Conservation (phyloP, 2,888 invertebrate species). For the Chrysina gloriosa region DNA sequence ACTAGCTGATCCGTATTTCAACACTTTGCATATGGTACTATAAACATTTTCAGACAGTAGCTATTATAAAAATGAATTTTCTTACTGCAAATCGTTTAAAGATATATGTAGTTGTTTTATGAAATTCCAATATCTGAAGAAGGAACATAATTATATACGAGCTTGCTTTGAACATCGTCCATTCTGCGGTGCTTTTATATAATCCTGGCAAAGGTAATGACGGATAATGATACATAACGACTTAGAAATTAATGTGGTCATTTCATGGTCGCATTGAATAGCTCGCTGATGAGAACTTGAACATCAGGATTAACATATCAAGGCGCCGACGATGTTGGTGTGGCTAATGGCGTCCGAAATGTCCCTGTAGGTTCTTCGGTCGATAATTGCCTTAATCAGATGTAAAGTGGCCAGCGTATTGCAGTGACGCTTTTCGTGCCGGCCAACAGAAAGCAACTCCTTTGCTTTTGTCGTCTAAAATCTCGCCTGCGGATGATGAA, state of each 20-base stretch:
- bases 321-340: not conserved
- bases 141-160: no score
- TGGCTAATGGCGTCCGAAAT: not conserved
- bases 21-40: no score
- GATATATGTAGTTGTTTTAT: no score
- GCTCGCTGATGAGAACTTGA: not conserved
- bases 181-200: no score
- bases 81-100: no score
- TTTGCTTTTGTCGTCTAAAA: constrained; percentile 3
- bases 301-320: constrained; percentile 6
- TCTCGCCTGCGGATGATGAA: constrained; percentile 22
- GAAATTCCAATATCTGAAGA: no score
- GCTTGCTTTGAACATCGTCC: no score
- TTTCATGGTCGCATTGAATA: not conserved
- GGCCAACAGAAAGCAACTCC: not conserved
- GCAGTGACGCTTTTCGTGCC: no score
- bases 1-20: no score
- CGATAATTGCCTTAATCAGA: constrained; percentile 34
- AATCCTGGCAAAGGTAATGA: no score
- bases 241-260: not conserved
- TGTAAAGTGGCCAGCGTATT: constrained; percentile 36
- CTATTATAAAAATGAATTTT: no score
- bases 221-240: not conserved
- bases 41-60: no score
- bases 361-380: not conserved